Conservation (phyloP, 2,797 vertebrate species). For the Arrhamphus sclerolepis region DNA sequence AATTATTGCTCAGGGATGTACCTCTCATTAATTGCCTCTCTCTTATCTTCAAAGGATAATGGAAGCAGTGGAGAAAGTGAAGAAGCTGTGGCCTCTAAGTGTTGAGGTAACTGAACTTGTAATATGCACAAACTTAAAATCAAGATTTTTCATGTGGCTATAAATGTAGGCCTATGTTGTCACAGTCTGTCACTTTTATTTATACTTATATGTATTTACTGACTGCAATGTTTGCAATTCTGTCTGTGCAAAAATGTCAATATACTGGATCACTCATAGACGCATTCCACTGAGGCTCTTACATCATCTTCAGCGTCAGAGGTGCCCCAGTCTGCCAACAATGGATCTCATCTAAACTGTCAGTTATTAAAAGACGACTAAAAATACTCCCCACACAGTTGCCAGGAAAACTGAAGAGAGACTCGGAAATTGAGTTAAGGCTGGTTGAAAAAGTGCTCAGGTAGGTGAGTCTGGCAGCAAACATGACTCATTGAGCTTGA, state of each 20-base stretch:
- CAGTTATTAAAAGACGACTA: conserved; percentile 58
- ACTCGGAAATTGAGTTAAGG: conserved; percentile 26
- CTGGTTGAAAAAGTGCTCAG: conserved; percentile 25
- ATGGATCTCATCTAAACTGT: conserved; percentile 59
- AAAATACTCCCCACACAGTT: conserved; percentile 44
- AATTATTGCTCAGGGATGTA: conserved; percentile 47
- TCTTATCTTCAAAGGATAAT: conserved; percentile 60
- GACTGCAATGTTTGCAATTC: conserved; percentile 9
- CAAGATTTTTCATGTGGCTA: not conserved
- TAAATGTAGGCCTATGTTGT: not conserved
- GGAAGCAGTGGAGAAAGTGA: conserved; percentile 13
- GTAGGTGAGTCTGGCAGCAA: conserved; percentile 34
- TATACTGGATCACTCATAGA: conserved; percentile 16
- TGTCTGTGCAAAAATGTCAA: conserved; percentile 12
- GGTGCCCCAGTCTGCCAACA: conserved; percentile 43
- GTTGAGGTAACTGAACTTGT: conserved; percentile 20
- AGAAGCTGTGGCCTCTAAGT: conserved; percentile 11
- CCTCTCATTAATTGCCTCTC: conserved; percentile 57
- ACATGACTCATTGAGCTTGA: conserved; percentile 19
- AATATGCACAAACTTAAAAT: conserved; percentile 8
- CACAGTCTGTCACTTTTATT: not conserved
- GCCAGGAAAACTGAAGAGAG: conserved; percentile 47
- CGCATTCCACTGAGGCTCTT: conserved; percentile 34
- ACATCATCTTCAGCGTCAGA: conserved; percentile 61
- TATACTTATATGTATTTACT: not conserved